phyloP scores from a whole-genome alignment of 2,888 invertebrate genomes.

The Hirudinaria manillensis region DNA sequence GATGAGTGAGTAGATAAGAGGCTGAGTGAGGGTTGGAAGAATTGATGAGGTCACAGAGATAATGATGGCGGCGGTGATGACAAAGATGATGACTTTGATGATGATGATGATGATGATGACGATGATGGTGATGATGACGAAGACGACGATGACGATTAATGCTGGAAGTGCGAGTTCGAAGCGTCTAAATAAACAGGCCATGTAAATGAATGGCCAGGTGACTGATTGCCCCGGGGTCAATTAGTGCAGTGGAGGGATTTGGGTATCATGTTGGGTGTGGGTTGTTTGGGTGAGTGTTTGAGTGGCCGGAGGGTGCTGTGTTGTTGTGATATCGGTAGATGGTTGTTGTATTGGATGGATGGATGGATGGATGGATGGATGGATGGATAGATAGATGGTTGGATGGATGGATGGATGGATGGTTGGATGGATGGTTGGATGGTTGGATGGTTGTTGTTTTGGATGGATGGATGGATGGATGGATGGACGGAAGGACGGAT shows the following conservation, averaged over 20 bases:
- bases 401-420: not conserved
- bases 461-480: no score
- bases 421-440: not conserved
- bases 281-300: not conserved
- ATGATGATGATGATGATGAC: slow-evolving; percentile 8
- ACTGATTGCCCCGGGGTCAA: no score
- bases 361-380: not conserved
- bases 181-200: no score
- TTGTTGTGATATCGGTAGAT: not conserved
- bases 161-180: no score
- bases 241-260: no score
- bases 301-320: not conserved
- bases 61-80: not conserved
- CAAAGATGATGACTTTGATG: not conserved
- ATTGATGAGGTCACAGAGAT: slow-evolving; percentile 1
- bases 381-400: no score
- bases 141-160: not conserved
- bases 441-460: not conserved
- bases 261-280: no score
- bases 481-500: no score
- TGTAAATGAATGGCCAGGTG: no score
- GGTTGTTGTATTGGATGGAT: not conserved
- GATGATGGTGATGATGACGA: not conserved
- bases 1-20: not conserved
- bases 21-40: not conserved